Evolutionary conservation across 2,797 vertebrate species (phyloP), one percentile per base, ranked within the genome.

Genomic region (Myotis vivesi): DNA sequence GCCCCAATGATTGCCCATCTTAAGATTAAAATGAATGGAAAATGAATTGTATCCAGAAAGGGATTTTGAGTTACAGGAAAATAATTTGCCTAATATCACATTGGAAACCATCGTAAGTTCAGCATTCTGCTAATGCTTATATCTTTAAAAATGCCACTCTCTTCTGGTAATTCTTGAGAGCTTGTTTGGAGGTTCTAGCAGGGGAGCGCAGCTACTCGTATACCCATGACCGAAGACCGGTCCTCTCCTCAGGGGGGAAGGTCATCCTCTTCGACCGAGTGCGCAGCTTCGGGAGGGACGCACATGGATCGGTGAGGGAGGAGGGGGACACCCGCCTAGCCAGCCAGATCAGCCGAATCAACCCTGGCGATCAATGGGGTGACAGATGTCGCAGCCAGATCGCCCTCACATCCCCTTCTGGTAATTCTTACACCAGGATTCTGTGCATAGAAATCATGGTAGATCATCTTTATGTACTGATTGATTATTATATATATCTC

Each of bases 11-110:
- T 36, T 62, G 44, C 36, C 30, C 10, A 44, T 44, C 2, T 64
- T 73, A 92, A 92, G 25, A 92, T 57, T 64, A 57, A 91, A 75
- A 59, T 68, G 49, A 87, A 41, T 81, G n/a, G 19, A 38, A 88
- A 84, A 59, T 62, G 1, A 68, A 59, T 68, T 36, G 9, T 69
- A 76, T 76, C 36, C 36, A 68, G 51, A 93, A 69, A 86, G 44
- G 82, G 62, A 72, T 30, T 68, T 73, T 68, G 20, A 81, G 62
- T 69, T 38, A 75, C 20, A 89, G 17, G 11, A 4, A 89, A 91
- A 73, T 30, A 82, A n/a, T 38, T 90, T 90, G 36, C 59, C 25
- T 55, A 69, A 36, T 59, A 55, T n/a, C 66, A 62, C 36, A 25
- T 20, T 53, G 44, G 62, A 93, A 93, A 87, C 17, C 16, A 28